These are phyloP conservation scores for Hydractinia symbiolongicarpus DNA, from an alignment of 30 jellyfish, hydroid and myxozoan species.

Conservation along the genomic window DNA sequence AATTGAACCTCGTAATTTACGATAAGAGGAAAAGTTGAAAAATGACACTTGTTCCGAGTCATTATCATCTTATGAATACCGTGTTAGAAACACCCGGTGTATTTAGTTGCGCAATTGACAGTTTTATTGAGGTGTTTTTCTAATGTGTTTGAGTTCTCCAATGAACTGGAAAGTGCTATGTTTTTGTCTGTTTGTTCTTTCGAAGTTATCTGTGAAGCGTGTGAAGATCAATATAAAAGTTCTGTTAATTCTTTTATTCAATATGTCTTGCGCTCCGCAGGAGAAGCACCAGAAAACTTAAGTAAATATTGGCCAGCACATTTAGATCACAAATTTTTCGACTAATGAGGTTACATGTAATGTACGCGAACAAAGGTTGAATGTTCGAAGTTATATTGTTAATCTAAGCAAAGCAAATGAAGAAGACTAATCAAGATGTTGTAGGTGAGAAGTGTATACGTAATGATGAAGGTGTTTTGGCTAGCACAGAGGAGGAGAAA, in stretches of 20 bases:
- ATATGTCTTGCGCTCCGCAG: neutral
- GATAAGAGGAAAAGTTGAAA: too few relatives aligned
- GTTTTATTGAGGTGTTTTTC: neutral
- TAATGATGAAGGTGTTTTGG: too few relatives aligned
- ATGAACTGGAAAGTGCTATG: neutral
- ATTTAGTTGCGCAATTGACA: slow-evolving; percentile 17
- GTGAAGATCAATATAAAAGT: neutral
- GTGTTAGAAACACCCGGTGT: neutral
- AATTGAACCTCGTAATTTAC: too few relatives aligned
- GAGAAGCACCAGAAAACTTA: neutral
- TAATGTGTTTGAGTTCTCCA: neutral
- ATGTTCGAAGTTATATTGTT: neutral
- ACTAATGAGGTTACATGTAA: neutral
- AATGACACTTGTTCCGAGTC: neutral
- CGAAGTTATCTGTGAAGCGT: neutral
- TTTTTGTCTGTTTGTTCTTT: neutral
- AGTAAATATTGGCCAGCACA: neutral
- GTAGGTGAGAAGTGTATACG: too few relatives aligned
- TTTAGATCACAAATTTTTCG: neutral
- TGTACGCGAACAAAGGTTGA: neutral
- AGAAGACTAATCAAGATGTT: too few relatives aligned
- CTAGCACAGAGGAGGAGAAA: too few relatives aligned
- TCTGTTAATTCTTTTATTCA: neutral
- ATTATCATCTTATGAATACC: slow-evolving; percentile 1
- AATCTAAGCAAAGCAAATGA: too few relatives aligned